Evolutionary conservation across 2,113 vertebrate genomes (phyloP), one percentile per base, ranked within the genome.

Genomic region (Haemorhous mexicanus): DNA sequence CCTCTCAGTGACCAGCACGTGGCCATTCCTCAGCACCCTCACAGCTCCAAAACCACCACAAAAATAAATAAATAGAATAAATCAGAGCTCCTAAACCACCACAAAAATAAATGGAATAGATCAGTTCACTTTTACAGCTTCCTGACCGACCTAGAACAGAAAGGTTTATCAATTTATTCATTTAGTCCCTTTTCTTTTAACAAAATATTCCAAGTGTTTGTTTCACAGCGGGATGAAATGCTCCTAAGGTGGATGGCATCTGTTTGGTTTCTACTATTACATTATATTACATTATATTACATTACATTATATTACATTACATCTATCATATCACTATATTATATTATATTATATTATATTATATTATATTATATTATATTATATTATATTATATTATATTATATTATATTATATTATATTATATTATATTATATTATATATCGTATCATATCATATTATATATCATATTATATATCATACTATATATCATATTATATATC

Each of bases 1-100:
- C 59, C 44, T 8, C 28, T 4, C 17, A 24, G 52, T 5, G 13
- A 7, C 4, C 24, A 37, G 37, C 37, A 22, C 1, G 0, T 13
- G 24, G 43, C 6, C 28, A 5, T n/a, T 49, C 35, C 59, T 46
- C 83, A 68, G 66, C 7, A 58, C 22, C 12, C 41, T 53, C 32
- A 32, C 43, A n/a, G 14, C 28, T 74, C 55, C 67, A 73, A 22
- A 85, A 7, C 7, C 32, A 52, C 5, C 39, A 15, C 32, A n/a
- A 9, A 33, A 33, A 55, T 56, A 7, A n/a, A n/a, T 6, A 33
- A 33, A 55, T 9, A 33, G 27, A 32, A 55, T 5, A 41, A 58
- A 49, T 11, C 0, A 4, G 10, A n/a, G 26, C 26, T 67, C 55
- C 67, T 73, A 30, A 85, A 6, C 5, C 32, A 56, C 5, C 39